Evolutionary conservation across 2,797 vertebrate genomes (phyloP).

Genomic region (Pipistrellus kuhlii): DNA sequence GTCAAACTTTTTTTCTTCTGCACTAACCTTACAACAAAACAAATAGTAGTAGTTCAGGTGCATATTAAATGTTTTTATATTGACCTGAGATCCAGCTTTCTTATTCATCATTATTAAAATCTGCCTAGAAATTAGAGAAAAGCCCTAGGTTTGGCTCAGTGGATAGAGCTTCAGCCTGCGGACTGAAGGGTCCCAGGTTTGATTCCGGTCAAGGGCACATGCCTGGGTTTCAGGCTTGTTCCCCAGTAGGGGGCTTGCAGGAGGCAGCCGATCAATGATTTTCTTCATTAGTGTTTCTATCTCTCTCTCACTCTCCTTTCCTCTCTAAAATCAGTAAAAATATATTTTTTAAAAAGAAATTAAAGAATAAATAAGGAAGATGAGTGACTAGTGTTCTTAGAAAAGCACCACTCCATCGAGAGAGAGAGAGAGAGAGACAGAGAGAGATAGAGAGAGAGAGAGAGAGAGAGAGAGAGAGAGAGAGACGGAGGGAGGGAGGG

Average conservation of each 20-base stretch:
- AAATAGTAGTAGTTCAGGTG: not conserved
- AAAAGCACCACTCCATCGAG: not conserved
- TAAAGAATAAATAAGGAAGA: slow-evolving; percentile 33
- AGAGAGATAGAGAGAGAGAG: not conserved
- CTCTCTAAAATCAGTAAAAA: too few relatives aligned
- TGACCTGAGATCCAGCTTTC: not conserved
- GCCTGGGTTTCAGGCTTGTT: too few relatives aligned
- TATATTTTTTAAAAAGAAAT: not conserved
- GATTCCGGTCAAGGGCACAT: too few relatives aligned
- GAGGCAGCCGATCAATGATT: too few relatives aligned
- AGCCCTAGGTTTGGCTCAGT: not conserved
- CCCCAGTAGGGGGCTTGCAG: too few relatives aligned
- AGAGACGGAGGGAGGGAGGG: too few relatives aligned
- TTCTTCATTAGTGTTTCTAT: too few relatives aligned
- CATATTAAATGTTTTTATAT: not conserved
- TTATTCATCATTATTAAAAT: slow-evolving; percentile 11
- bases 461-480: too few relatives aligned
- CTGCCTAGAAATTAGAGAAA: not conserved
- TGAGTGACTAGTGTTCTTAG: not conserved
- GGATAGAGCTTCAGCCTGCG: too few relatives aligned
- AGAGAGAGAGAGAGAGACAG: not conserved
- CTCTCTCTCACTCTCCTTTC: too few relatives aligned
- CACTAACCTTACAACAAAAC: not conserved
- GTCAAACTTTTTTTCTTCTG: not conserved
- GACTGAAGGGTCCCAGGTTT: too few relatives aligned